These are phyloP conservation scores for Chaitophorus viminalis DNA, from an alignment of 2,888 invertebrate species.

Conservation along the genomic window DNA sequence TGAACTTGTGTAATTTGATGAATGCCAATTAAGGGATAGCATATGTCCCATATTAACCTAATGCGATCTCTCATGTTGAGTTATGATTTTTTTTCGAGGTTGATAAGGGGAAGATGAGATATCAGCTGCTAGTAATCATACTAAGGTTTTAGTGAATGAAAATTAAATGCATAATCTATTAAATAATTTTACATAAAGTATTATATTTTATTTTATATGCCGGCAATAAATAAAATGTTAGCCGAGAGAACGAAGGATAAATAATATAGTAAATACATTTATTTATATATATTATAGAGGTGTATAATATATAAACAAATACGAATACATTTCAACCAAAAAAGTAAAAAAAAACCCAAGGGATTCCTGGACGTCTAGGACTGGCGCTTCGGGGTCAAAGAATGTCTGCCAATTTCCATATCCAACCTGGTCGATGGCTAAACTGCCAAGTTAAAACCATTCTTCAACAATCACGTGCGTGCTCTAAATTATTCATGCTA, in stretches of 20 bases:
- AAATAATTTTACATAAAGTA: not conserved
- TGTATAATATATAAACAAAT: not conserved
- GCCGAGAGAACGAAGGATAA: not conserved
- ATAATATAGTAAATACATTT: too few relatives aligned
- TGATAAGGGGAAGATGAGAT: too few relatives aligned
- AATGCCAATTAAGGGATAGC: not conserved
- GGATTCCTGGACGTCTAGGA: not conserved
- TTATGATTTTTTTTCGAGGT: too few relatives aligned
- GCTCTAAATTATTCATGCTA: constrained; percentile 49
- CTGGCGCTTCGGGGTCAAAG: not conserved
- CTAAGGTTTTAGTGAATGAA: not conserved
- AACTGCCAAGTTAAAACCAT: constrained; percentile 39
- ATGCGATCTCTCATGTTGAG: too few relatives aligned
- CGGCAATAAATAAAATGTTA: not conserved
- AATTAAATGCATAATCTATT: not conserved
- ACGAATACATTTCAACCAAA: not conserved
- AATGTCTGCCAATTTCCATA: constrained; percentile 39
- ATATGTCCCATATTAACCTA: too few relatives aligned
- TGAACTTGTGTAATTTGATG: not conserved
- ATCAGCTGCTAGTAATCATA: not conserved
- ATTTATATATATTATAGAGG: not conserved
- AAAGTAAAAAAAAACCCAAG: not conserved
- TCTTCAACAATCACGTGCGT: constrained; percentile 33
- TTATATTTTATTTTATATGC: too few relatives aligned
- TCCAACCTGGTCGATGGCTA: constrained; percentile 5